These are phyloP conservation scores for Drosophila koepferae DNA, from an alignment of 2,888 invertebrate species.

Conservation along the genomic window DNA sequence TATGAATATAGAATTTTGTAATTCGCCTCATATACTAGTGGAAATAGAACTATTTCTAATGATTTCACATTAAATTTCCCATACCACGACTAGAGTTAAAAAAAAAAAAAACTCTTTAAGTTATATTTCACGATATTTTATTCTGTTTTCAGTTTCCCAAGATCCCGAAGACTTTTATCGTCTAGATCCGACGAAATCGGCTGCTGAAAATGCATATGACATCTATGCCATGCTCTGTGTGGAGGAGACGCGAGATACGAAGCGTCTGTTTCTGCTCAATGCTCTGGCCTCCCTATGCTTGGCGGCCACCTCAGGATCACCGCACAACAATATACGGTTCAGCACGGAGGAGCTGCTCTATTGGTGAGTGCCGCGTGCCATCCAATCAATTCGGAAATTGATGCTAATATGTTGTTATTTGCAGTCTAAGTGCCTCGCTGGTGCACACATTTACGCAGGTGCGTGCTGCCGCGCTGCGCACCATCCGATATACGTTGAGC, in stretches of 20 bases:
- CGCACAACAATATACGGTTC: constrained; percentile 87
- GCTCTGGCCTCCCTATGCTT: constrained; percentile 91
- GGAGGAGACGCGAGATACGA: constrained; percentile 88
- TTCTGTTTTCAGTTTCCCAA: constrained; percentile 73
- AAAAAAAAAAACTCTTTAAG: neutral
- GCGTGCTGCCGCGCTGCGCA: constrained; percentile 94
- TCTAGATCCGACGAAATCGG: constrained; percentile 87
- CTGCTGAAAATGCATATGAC: constrained; percentile 88
- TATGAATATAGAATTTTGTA: too few species aligned
- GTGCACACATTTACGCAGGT: constrained; percentile 95
- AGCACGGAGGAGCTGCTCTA: constrained; percentile 92
- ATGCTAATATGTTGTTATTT: neutral
- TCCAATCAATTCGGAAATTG: neutral
- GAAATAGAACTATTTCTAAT: neutral
- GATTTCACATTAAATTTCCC: neutral
- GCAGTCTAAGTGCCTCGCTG: constrained; percentile 93
- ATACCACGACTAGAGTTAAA: neutral
- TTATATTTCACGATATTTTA: neutral
- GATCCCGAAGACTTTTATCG: constrained; percentile 88
- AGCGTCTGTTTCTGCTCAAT: constrained; percentile 94
- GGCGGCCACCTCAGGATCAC: constrained; percentile 57
- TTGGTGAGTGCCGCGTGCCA: constrained; percentile 87
- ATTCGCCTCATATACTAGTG: too few species aligned
- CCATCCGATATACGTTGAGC: constrained; percentile 93
- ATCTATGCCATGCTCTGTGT: constrained; percentile 88